phyloP scores from a whole-genome alignment of 2,888 invertebrate genomes.

The Tridacna gigas region DNA sequence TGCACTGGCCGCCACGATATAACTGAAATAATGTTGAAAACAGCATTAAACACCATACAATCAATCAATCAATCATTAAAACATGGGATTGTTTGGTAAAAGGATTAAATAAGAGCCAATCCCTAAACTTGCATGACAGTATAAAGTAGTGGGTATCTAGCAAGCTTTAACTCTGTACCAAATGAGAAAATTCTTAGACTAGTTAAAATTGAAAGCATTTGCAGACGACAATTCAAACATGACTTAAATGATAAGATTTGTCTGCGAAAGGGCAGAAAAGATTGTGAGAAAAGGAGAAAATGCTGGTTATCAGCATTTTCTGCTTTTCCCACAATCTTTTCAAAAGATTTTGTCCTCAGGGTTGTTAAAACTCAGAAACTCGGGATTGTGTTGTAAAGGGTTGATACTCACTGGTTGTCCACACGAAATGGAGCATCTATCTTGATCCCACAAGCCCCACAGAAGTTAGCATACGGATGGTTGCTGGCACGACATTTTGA shows the following conservation, averaged over 20 bases:
- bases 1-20: neutral
- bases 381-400: neutral
- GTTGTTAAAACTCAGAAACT: too few species aligned
- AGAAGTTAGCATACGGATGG: constrained; percentile 80
- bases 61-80: neutral
- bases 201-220: too few species aligned
- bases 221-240: too few species aligned
- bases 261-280: too few species aligned
- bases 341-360: too few species aligned
- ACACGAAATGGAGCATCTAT: constrained; percentile 77
- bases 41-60: neutral
- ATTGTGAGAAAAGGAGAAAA: neutral
- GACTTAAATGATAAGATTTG: too few species aligned
- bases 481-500: constrained; percentile 80
- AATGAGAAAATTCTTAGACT: too few species aligned
- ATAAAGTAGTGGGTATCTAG: too few species aligned
- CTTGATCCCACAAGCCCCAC: constrained; percentile 80
- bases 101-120: too few species aligned
- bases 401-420: constrained; percentile 48
- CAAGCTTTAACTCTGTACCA: too few species aligned
- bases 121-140: too few species aligned
- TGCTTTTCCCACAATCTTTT: neutral
- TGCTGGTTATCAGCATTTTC: neutral
- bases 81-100: neutral
- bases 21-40: neutral